Evolutionary conservation across 1,140 invertebrate species (phyloP), one percentile per base, ranked within the genome.

Genomic region (Dinoponera quadriceps): DNA sequence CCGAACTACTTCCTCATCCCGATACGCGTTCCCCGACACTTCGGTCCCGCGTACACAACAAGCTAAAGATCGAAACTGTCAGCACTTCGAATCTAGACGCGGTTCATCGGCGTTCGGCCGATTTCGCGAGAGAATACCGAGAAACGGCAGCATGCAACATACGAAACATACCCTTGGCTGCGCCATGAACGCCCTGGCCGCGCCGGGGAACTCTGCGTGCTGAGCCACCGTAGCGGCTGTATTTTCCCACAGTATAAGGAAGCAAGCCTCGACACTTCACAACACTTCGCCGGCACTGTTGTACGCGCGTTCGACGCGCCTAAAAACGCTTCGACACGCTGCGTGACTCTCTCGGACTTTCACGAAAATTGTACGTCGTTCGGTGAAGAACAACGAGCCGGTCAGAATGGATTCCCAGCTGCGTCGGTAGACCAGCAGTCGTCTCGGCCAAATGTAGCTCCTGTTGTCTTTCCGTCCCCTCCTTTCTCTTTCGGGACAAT

Each of bases 121-220:
- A 29, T 22, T 5, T 68, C 63, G 62, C 29, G n/a, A 20, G 20
- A 25, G 13, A 27, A 59, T 22, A 13, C 14, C 14, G 2, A 14
- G 0, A 22, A 18, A 14, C 18, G 33, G 29, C 25, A 18, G 22
- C 22, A 27, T 25, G 18, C 27, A 22, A 60, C 44, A 18, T 20
- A n/a, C n/a, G 55, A 49, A 71, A 92, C 95, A 92, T 95, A 95
- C 95, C 95, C 95, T 95, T 95, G 95, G 95, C 95, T 95, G 95
- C 94, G 95, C 95, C 95, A 96, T 96, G 95, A 95, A 95, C 94
- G 94, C 95, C 94, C 95, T 95, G 94, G 94, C 95, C 93, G 94
- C 94, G 92, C 94, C 94, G 93, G 94, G 94, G 93, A 94, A 95
- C 92, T 95, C 94, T 94, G 94, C 94, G 94, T 94, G 94, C 93